These are phyloP conservation scores for Conus canariensis DNA, from an alignment of 2,888 invertebrate species.

Conservation along the genomic window DNA sequence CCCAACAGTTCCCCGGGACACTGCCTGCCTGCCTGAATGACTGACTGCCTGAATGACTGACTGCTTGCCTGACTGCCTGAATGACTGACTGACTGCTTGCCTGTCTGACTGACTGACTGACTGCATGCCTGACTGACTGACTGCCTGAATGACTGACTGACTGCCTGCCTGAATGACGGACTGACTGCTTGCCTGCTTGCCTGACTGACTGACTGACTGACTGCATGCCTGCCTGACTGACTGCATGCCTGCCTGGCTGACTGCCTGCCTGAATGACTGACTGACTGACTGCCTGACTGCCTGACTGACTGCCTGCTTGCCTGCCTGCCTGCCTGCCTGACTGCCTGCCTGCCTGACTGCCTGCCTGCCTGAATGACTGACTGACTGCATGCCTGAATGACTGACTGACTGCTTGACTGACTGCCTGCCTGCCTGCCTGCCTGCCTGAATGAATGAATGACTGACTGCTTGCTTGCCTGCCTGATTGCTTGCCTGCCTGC, in stretches of 20 bases:
- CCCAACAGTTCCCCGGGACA: no score
- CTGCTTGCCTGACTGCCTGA: conserved; percentile 22
- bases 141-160: conserved; percentile 14
- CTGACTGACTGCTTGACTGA: conserved; percentile 18
- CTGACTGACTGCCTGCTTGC: conserved; percentile 4
- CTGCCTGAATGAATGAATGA: conserved; percentile 17
- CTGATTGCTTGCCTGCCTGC: conserved; percentile 20
- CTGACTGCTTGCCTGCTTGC: conserved; percentile 26
- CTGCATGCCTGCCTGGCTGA: conserved; percentile 20
- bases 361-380: conserved; percentile 20
- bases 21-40: conserved; percentile 27
- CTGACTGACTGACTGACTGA: conserved; percentile 21
- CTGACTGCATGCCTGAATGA: conserved; percentile 24
- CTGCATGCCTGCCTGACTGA: conserved; percentile 25
- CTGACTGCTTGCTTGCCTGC: conserved; percentile 22
- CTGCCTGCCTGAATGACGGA: conserved; percentile 14
- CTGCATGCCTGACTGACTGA: conserved; percentile 10
- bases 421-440: conserved; percentile 25
- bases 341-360: conserved; percentile 25
- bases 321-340: conserved; percentile 29
- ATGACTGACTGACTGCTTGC: conserved; percentile 14
- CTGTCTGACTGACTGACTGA: conserved; percentile 9
- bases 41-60: conserved; percentile 23
- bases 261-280: conserved; percentile 16
- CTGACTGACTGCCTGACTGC: conserved; percentile 9